Percentiles rank a stretch among this genome's conserved stretches.
Conservation (phyloP, 1,140 invertebrate genomes). For the Cherax quadricarinatus region DNA sequence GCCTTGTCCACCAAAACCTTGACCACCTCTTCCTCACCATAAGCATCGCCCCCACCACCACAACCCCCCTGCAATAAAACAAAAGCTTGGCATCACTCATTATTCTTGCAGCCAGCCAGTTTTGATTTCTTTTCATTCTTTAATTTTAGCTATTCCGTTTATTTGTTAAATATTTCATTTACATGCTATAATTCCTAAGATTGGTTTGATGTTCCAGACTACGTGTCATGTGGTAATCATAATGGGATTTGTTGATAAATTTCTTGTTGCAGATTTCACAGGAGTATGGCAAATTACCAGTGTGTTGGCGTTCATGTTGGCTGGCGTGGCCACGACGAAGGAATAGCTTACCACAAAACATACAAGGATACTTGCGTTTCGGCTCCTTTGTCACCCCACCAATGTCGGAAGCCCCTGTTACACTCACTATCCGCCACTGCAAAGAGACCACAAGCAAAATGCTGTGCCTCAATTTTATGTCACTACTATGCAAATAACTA, state of each 20-base stretch:
- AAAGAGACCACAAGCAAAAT: slow-evolving; percentile 48
- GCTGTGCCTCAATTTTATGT: slow-evolving; percentile 47
- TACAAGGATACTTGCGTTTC: slow-evolving; percentile 46
- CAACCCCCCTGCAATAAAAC: slow-evolving; percentile 68
- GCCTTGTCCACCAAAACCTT: slow-evolving; percentile 63
- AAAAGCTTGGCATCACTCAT: slow-evolving; percentile 63
- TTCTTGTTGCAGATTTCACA: slow-evolving; percentile 57
- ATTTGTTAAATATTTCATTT: not conserved
- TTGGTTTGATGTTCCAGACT: slow-evolving; percentile 49
- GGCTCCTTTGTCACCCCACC: slow-evolving; percentile 20
- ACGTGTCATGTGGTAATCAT: slow-evolving; percentile 59
- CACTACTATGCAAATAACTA: slow-evolving; percentile 7
- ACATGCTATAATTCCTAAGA: slow-evolving; percentile 46
- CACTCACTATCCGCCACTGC: slow-evolving; percentile 55
- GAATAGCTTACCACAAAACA: slow-evolving; percentile 59
- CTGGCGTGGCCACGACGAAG: slow-evolving; percentile 36
- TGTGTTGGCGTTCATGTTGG: slow-evolving; percentile 51
- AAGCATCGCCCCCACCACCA: slow-evolving; percentile 45
- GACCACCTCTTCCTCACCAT: slow-evolving; percentile 61
- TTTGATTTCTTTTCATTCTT: not conserved
- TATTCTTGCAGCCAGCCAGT: slow-evolving; percentile 37
- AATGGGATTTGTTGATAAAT: slow-evolving; percentile 61
- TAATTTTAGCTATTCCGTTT: not conserved
- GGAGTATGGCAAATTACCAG: slow-evolving; percentile 56
- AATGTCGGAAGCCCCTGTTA: slow-evolving; percentile 8